These are phyloP conservation scores for Lottia scabra DNA, from an alignment of 2,888 invertebrate species.

Conservation along the genomic window DNA sequence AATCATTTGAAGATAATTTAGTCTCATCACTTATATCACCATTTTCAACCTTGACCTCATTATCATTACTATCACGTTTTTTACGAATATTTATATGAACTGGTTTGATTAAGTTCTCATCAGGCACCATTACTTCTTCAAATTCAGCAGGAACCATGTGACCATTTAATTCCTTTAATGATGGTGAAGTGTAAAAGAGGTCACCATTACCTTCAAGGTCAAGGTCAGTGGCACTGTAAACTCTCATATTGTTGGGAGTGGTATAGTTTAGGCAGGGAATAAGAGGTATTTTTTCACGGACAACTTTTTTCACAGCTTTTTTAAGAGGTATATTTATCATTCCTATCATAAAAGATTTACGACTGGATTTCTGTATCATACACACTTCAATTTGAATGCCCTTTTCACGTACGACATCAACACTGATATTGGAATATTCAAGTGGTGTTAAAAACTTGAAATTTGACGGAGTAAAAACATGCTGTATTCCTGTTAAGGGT, in stretches of 20 bases:
- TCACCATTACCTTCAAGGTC: constrained; percentile 37
- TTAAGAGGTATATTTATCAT: constrained; percentile 54
- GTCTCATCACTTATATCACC: not conserved
- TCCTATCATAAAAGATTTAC: constrained; percentile 54
- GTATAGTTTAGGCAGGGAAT: constrained; percentile 60
- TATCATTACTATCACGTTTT: not conserved
- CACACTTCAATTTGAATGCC: constrained; percentile 59
- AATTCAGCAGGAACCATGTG: constrained; percentile 23
- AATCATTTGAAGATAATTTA: not conserved
- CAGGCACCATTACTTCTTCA: not conserved
- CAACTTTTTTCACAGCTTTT: constrained; percentile 54
- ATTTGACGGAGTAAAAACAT: constrained; percentile 47
- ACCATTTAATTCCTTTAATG: constrained; percentile 38
- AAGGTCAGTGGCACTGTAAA: constrained; percentile 54
- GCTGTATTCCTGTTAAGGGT: constrained; percentile 36
- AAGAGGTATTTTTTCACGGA: constrained; percentile 53
- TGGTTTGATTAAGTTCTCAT: not conserved
- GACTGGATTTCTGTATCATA: constrained; percentile 57
- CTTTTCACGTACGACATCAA: constrained; percentile 45
- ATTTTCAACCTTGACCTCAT: constrained; percentile 18
- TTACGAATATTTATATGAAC: not conserved
- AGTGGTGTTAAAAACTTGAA: constrained; percentile 53
- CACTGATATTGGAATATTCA: constrained; percentile 54
- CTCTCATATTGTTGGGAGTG: constrained; percentile 60
- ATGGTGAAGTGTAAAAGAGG: constrained; percentile 46